Conservation (phyloP, 2,113 vertebrate species). For the Columba livia region DNA sequence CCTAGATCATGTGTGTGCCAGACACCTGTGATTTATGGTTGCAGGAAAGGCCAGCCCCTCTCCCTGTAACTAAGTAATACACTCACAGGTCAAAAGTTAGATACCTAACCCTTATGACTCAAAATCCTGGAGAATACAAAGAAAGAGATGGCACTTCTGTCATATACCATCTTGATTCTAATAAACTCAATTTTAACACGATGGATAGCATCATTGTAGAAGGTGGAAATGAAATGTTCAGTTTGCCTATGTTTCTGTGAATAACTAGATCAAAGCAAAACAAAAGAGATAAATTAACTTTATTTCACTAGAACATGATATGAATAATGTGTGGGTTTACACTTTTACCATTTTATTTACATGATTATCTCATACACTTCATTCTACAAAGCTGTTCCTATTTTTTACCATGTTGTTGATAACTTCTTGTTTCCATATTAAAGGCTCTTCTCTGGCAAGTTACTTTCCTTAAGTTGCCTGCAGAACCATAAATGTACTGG, state of each 20-base stretch:
- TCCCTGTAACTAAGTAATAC: neutral
- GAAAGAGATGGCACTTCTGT: neutral
- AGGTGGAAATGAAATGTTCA: neutral
- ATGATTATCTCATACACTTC: neutral
- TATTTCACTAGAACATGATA: neutral
- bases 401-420: neutral
- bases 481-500: neutral
- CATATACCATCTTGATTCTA: neutral
- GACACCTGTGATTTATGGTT: neutral
- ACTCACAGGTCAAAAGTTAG: neutral
- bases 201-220: neutral
- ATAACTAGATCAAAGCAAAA: neutral
- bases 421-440: neutral
- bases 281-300: neutral
- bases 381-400: neutral
- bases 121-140: neutral
- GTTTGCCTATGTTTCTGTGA: neutral
- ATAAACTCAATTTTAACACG: neutral
- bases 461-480: neutral
- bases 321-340: neutral
- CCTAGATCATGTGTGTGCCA: neutral
- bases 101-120: neutral
- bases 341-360: neutral
- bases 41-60: neutral
- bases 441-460: neutral